Evolutionary conservation across 2,888 invertebrate genomes (phyloP).

Genomic region (Therioaphis trifolii): DNA sequence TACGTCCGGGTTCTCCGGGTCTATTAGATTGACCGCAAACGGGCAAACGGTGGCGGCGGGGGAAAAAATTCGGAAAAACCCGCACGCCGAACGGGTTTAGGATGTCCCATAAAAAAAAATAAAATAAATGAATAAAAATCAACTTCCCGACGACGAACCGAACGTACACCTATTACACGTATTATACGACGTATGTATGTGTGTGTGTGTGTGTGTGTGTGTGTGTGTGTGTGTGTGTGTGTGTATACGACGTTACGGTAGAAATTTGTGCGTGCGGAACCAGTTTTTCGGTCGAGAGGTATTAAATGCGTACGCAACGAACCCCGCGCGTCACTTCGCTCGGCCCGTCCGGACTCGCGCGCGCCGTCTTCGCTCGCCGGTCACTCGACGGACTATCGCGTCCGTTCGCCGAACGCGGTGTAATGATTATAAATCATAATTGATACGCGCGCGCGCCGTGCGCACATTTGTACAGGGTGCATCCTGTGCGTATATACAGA

Average conservation of each 20-base stretch:
- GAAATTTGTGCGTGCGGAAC: conserved; percentile 43
- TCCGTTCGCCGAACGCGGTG: not conserved
- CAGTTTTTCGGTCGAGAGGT: conserved; percentile 46
- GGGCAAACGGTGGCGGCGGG: not conserved
- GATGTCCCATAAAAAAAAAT: conserved; percentile 30
- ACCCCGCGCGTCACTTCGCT: not conserved
- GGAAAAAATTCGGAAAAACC: conserved; percentile 42
- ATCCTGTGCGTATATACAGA: too few species aligned
- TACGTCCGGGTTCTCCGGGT: not conserved
- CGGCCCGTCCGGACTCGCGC: not conserved
- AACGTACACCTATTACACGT: too few species aligned
- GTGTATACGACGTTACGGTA: not conserved
- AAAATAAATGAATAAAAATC: conserved; percentile 34
- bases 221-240: too few species aligned
- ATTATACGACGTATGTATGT: not conserved
- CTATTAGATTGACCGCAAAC: not conserved
- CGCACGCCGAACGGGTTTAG: conserved; percentile 42
- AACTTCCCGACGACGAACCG: conserved; percentile 28
- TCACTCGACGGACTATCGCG: not conserved
- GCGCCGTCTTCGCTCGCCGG: not conserved
- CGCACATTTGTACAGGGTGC: too few species aligned
- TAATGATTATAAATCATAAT: too few species aligned
- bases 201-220: too few species aligned
- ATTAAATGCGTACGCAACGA: not conserved
- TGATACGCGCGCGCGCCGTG: too few species aligned